Base-by-base conservation (phyloP, 2,888 invertebrate species). In the Panopea generosa region DNA sequence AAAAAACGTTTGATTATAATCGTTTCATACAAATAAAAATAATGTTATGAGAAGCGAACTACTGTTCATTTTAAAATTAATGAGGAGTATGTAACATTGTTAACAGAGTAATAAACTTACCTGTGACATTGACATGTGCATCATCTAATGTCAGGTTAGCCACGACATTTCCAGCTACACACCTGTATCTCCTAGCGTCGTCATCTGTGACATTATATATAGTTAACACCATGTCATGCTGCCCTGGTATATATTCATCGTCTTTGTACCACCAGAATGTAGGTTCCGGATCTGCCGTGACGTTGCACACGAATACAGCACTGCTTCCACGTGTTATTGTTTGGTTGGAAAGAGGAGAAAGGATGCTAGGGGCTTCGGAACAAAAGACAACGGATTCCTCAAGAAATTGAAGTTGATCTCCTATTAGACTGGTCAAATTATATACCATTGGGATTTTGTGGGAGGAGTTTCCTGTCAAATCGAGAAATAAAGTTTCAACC, bases 131-230 rank as follows among this genome's bases (percentile, higher is more conserved):
- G n/a, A 62, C 4, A 14, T 20, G 50, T 9, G 38, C 65, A 2
- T 68, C 57, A 11, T 70, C 43, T 6, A 69, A 75, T n/a, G 75
- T 49, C 1, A 70, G 6, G 40, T 73, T 77, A 14, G 72, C 77
- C 18, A 77, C 72, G 22, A 73, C 27, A 47, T 77, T 77, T 38
- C 69, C 77, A 20, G 72, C 77, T 3, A 63, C 29, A 53, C 77
- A 77, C 1, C 33, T 27, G 45, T 77, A 73, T 6, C 40, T 9
- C 11, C 45, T 61, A 11, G 20, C 50, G 38, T 66, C 66, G 14
- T n/a, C 14, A 4, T 47, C 33, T 4, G 62, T 26, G 14, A 43
- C 56, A n/a, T 68, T 68, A 7, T 3, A 14, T 2, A 72, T 57
- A 0, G 16, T 16, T 6, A 77, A 52, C 1, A 38, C 22, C 16